These are phyloP conservation scores for Drosophila yakuba DNA, from an alignment of 1,140 invertebrate genomes.

Conservation along the genomic window DNA sequence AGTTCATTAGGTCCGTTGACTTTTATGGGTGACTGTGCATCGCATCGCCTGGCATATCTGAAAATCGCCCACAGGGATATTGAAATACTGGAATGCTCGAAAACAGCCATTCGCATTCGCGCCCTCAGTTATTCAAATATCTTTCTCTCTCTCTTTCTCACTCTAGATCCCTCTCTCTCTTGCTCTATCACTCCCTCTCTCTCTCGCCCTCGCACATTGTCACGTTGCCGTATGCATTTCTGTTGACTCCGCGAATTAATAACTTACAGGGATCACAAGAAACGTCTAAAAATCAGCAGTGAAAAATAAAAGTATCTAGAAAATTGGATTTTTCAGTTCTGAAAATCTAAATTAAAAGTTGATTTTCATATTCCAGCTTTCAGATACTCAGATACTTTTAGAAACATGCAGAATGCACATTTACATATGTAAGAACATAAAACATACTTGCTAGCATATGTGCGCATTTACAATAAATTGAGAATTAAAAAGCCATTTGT, in stretches of 20 bases:
- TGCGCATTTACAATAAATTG: no score
- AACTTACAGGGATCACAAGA: no score
- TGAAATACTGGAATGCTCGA: background rate
- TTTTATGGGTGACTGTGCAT: conserved; percentile 26
- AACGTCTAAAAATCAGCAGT: background rate
- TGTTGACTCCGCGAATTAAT: conserved; percentile 52
- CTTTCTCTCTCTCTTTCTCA: background rate
- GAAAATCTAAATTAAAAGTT: no score
- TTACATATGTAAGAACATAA: no score
- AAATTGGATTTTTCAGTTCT: no score
- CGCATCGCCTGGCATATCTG: conserved; percentile 9
- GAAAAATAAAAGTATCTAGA: background rate
- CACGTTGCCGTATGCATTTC: conserved; percentile 53
- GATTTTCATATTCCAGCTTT: no score
- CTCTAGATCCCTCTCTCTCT: background rate
- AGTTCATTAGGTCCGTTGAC: conserved; percentile 25
- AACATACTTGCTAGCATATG: no score
- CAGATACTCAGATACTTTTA: no score
- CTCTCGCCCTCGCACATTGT: conserved; percentile 13
- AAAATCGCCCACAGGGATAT: conserved; percentile 17
- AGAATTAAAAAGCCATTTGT: no score
- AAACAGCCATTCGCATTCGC: background rate
- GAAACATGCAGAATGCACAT: no score
- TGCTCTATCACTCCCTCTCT: background rate
- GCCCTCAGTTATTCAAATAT: conserved; percentile 10